Evolutionary conservation across 2,113 vertebrate genomes (phyloP), one percentile per base, ranked within the genome.

Genomic region (Rhinichthys klamathensis): DNA sequence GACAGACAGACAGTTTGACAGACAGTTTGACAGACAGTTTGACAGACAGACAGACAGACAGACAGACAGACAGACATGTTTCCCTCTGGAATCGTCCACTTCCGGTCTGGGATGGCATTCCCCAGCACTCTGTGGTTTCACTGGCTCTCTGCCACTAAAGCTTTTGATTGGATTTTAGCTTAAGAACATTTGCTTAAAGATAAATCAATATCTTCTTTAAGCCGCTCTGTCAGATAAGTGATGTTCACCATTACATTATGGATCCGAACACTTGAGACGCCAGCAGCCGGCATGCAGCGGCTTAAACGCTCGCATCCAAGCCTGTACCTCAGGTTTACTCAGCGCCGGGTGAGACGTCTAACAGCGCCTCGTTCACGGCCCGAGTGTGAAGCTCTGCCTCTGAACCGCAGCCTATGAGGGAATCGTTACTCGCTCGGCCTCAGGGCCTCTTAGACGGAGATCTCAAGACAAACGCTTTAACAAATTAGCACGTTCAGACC

Each of bases 121-220:
- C 87, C 88, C 88, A 90, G 27, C 84, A 54, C 75, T 79, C 86
- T 63, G 91, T 89, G 91, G 88, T 91, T 91, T 90, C 87, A 74
- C 92, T 93, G 94, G 93, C 93, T 27, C 84, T 5, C 88, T 86
- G 93, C 93, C 93, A 92, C 84, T 2, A 84, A 91, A 90, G 89
- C 91, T 92, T 93, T 92, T 93, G 92, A 94, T 93, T 92, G 91
- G 92, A 93, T 93, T 92, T 93, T 92, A 92, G 92, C 91, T 90
- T 85, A 88, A 90, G 91, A 89, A 90, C 92, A 90, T 93, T 93
- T 91, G 89, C 91, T 88, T 87, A 89, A 87, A 92, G 92, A 92
- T 91, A 92, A 92, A 93, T 93, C 93, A 92, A 93, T 94, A 94
- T 86, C 89, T 89, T 87, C 88, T 89, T 84, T 87, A 84, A 87